Evolutionary conservation across 37 sponge, comb jelly and placozoan species (phyloP).

Genomic region (Amphimedon queenslandica): DNA sequence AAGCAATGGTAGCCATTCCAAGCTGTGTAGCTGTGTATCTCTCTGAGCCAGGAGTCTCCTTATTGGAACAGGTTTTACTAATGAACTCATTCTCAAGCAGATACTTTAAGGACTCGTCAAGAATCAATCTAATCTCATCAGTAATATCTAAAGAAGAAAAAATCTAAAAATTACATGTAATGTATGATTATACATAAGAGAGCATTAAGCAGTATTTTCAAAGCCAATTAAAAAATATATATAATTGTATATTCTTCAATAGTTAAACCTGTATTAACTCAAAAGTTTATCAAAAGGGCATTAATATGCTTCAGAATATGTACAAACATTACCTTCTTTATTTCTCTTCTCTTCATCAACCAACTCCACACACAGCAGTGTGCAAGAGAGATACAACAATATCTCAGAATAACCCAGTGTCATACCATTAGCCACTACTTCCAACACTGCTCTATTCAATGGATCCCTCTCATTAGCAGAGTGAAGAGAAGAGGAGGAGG

Average conservation of each 20-base stretch:
- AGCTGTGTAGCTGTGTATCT: slow-evolving; percentile 83
- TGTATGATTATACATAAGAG: too few relatives aligned
- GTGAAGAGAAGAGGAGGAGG: not conserved
- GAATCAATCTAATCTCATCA: not conserved
- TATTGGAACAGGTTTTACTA: not conserved
- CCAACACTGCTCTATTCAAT: slow-evolving; percentile 93
- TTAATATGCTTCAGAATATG: too few relatives aligned
- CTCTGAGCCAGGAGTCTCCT: not conserved
- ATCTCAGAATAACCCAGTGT: slow-evolving; percentile 53
- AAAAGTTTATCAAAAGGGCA: too few relatives aligned
- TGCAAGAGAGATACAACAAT: slow-evolving; percentile 62
- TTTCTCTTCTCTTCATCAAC: slow-evolving; percentile 15
- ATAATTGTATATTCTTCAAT: too few relatives aligned
- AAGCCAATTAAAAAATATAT: too few relatives aligned
- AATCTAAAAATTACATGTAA: too few relatives aligned
- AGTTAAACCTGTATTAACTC: too few relatives aligned
- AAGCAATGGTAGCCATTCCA: slow-evolving; percentile 88
- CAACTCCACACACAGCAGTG: slow-evolving; percentile 84
- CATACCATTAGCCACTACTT: slow-evolving; percentile 81
- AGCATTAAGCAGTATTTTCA: too few relatives aligned
- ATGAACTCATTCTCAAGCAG: slow-evolving; percentile 87
- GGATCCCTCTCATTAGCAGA: slow-evolving; percentile 10
- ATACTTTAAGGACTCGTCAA: slow-evolving; percentile 49
- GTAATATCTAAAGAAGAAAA: not conserved
- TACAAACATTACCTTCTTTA: not conserved